Conservation (phyloP, 1,140 invertebrate genomes). For the Tyrophagus putrescentiae region DNA sequence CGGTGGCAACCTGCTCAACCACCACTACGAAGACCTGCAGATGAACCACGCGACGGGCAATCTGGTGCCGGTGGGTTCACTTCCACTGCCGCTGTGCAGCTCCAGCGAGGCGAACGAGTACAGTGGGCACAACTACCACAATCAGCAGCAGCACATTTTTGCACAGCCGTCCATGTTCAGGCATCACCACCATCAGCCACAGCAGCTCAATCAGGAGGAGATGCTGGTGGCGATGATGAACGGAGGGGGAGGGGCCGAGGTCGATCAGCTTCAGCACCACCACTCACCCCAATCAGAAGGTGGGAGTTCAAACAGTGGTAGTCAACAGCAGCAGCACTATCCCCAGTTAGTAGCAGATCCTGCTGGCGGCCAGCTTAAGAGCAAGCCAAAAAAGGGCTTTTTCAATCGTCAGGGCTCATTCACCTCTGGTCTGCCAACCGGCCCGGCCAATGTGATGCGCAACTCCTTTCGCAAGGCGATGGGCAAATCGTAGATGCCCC, state of each 20-base stretch:
- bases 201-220: not conserved
- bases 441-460: not conserved
- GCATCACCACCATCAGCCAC: not conserved
- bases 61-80: not conserved
- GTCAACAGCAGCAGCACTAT: not conserved
- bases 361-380: too few relatives aligned
- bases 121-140: not conserved
- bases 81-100: too few relatives aligned
- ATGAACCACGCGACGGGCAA: slow-evolving; percentile 7
- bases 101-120: not conserved
- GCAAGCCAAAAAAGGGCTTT: too few relatives aligned
- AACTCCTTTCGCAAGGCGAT: slow-evolving; percentile 8
- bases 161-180: not conserved
- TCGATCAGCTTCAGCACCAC: not conserved
- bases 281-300: not conserved
- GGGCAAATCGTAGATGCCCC: not conserved
- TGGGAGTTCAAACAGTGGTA: not conserved
- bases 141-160: not conserved
- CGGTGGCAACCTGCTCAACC: not conserved
- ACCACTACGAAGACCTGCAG: slow-evolving; percentile 11
- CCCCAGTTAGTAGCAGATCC: not conserved
- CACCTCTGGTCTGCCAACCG: not conserved
- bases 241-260: not conserved
- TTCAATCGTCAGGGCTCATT: not conserved
- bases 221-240: not conserved